Evolutionary conservation across 2,797 vertebrate species (phyloP), one percentile per base, ranked within the genome.

Genomic region (Helicolenus hilgendorfi): DNA sequence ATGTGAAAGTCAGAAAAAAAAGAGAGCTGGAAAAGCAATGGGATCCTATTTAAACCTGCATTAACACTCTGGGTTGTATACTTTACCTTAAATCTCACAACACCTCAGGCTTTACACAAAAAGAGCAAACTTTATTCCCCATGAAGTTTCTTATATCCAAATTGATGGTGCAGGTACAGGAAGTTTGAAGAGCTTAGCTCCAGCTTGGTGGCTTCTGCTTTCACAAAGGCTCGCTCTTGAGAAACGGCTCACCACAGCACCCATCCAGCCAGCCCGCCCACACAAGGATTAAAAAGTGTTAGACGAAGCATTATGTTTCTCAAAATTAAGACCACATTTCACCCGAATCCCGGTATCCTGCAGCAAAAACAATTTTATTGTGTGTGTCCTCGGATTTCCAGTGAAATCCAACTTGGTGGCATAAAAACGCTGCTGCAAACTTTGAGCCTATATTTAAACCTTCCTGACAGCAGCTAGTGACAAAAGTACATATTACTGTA

Each of bases 231-330:
- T 73, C 22, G 27, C 72, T 58, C 60, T 79, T 27, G 45, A 78
- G 65, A 73, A 81, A 71, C 8, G 35, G 70, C 71, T 81, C 81
- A 84, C 83, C 76, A 81, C 56, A 83, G 74, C 64, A 56, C 68
- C 68, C 69, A 68, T 85, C 24, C 60, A 33, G 55, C 27, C 60
- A 33, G 55, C 67, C 82, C 36, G 20, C 90, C 87, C 85, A 93
- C 93, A 70, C 75, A 24, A 18, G 68, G 78, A 92, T 87, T 92
- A 86, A 79, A 86, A 91, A 68, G 83, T 81, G 81, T 91, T 84
- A 87, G 73, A 38, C 7, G 1, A 33, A 71, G 85, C 71, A 90
- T 88, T 87, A 85, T 88, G 77, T 94, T 90, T 84, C 77, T 72
- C 38, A 72, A 83, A 89, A 90, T 87, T 62, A 92, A 80, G 67